Evolutionary conservation across 2,113 vertebrate genomes (phyloP).

Genomic region (Aphyosemion australe): DNA sequence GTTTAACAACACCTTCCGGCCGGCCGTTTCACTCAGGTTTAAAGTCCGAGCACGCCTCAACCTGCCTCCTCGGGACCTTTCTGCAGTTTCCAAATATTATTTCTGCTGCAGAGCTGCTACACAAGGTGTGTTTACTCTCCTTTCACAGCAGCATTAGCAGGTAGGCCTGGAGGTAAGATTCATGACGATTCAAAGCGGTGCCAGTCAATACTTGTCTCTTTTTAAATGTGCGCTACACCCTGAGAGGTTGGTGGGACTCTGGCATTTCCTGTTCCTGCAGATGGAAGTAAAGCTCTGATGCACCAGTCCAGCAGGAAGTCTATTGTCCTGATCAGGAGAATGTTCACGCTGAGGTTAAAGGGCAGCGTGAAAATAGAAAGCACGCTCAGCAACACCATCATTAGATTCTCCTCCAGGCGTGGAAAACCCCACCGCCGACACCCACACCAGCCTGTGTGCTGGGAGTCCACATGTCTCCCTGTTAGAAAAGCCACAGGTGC

Average conservation of each 20-base stretch:
- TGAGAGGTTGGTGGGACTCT: neutral
- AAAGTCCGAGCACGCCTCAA: constrained; percentile 47
- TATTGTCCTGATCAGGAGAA: constrained; percentile 68
- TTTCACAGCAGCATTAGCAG: constrained; percentile 33
- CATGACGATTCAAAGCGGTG: constrained; percentile 11
- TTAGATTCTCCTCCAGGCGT: constrained; percentile 56
- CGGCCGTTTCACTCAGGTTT: constrained; percentile 38
- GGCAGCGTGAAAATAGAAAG: constrained; percentile 69
- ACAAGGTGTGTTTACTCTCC: constrained; percentile 37
- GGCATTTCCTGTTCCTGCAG: constrained; percentile 2
- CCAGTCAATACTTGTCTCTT: constrained; percentile 1
- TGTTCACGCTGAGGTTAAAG: constrained; percentile 72
- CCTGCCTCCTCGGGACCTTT: constrained; percentile 56
- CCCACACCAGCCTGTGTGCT: constrained; percentile 13
- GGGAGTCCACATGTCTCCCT: constrained; percentile 16
- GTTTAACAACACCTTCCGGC: constrained; percentile 29
- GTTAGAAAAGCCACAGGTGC: constrained; percentile 23
- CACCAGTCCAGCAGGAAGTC: constrained; percentile 59
- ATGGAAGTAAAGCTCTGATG: constrained; percentile 37
- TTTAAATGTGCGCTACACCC: constrained; percentile 28
- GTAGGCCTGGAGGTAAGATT: constrained; percentile 23
- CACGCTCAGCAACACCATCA: constrained; percentile 60
- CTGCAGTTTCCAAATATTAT: constrained; percentile 42
- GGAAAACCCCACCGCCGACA: constrained; percentile 48
- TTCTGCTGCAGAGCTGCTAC: constrained; percentile 11